A percentile compares a stretch with the other conserved stretches of the same genome.
Evolutionary conservation across 2,797 vertebrate species (phyloP).

Genomic region (Enoplosus armatus): DNA sequence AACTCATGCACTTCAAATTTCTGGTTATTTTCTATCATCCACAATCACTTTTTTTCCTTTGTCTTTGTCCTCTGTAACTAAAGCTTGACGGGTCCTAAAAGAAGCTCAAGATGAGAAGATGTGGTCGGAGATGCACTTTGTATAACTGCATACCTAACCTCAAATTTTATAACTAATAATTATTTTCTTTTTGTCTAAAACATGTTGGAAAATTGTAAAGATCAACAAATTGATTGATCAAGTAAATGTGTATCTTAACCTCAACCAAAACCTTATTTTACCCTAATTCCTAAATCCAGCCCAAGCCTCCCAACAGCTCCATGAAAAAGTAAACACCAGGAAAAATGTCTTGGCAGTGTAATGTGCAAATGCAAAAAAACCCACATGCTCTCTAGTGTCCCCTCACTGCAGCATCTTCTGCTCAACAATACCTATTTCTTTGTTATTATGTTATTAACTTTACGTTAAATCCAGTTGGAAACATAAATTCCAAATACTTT

Average conservation of each 20-base stretch:
- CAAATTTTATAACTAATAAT: background rate
- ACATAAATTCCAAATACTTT: background rate
- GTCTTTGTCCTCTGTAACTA: constrained; percentile 20
- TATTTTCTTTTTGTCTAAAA: background rate
- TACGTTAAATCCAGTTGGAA: background rate
- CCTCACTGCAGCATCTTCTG: background rate
- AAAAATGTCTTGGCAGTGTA: background rate
- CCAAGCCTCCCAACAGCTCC: background rate
- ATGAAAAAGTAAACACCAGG: background rate
- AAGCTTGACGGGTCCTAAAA: background rate
- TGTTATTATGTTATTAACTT: background rate
- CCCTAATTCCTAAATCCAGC: background rate
- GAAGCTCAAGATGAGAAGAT: constrained; percentile 8
- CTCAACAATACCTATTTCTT: background rate
- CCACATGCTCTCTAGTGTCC: background rate
- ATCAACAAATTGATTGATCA: background rate
- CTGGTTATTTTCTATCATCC: constrained; percentile 3
- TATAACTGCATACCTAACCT: background rate
- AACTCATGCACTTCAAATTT: constrained; percentile 24
- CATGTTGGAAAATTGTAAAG: background rate
- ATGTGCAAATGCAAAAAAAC: constrained; percentile 5
- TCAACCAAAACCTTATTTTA: background rate
- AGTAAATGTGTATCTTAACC: background rate
- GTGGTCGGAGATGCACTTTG: background rate
- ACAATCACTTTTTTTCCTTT: background rate